Percentiles rank a stretch among this genome's conserved stretches.
Evolutionary conservation across 2,888 invertebrate genomes (phyloP).

Genomic region (Drosophila kanekoi): DNA sequence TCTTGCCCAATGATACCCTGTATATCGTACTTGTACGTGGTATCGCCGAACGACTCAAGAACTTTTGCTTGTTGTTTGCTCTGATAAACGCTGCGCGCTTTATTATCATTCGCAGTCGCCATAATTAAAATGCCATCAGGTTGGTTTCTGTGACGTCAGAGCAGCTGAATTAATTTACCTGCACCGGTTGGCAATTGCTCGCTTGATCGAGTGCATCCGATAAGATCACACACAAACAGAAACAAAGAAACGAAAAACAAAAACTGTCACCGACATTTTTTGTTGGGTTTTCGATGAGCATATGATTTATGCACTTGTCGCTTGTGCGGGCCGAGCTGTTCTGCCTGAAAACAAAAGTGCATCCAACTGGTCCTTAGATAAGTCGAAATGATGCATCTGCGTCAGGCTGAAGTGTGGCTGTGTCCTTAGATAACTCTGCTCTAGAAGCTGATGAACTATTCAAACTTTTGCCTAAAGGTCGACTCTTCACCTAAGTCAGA

Average conservation of each 20-base stretch:
- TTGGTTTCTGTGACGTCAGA: constrained; percentile 48
- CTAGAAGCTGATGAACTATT: background rate
- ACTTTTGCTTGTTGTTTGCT: constrained; percentile 38
- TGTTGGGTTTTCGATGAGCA: constrained; percentile 33
- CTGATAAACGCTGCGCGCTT: constrained; percentile 55
- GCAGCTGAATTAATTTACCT: constrained; percentile 50
- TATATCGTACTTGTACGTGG: background rate
- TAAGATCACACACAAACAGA: constrained; percentile 17
- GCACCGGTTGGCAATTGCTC: constrained; percentile 43
- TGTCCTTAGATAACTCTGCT: constrained; percentile 7
- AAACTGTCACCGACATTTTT: constrained; percentile 48
- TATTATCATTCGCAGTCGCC: constrained; percentile 36
- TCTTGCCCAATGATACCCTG: background rate
- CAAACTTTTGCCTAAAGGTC: too few relatives aligned
- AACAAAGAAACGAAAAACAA: background rate
- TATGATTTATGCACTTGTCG: constrained; percentile 50
- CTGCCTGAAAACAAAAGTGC: constrained; percentile 5
- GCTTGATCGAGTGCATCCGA: constrained; percentile 45
- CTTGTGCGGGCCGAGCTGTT: constrained; percentile 33
- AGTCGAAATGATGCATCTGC: constrained; percentile 20
- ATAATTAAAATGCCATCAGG: constrained; percentile 84
- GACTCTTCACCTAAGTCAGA: too few relatives aligned
- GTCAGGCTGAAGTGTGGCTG: background rate
- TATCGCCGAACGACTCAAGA: background rate
- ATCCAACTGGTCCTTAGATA: constrained; percentile 33